Evolutionary conservation across 2,797 vertebrate genomes (phyloP).

Genomic region (Nothura maculosa): DNA sequence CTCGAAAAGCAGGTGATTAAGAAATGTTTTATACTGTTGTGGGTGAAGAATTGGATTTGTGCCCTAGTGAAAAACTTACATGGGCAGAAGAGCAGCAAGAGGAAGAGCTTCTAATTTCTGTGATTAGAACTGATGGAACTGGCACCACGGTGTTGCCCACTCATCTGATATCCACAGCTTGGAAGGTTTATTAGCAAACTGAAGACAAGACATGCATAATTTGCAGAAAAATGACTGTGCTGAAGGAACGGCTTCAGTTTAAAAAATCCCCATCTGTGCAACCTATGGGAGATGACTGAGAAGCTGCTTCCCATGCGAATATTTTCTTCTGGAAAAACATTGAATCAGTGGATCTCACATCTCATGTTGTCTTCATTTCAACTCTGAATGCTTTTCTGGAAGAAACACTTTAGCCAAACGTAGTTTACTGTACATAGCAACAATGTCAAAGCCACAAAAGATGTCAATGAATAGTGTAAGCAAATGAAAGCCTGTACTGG

Average conservation of each 20-base stretch:
- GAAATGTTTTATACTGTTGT: neutral
- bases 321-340: neutral
- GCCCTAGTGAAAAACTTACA: neutral
- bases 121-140: neutral
- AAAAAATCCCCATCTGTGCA: neutral
- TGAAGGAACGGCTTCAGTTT: neutral
- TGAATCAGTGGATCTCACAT: neutral
- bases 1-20: neutral
- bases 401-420: neutral
- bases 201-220: fast-evolving
- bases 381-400: neutral
- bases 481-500: neutral
- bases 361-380: neutral
- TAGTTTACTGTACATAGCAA: neutral
- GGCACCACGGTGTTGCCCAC: neutral
- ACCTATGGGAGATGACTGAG: neutral
- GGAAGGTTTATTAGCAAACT: neutral
- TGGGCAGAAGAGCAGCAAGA: neutral
- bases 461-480: neutral
- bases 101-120: neutral
- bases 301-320: neutral
- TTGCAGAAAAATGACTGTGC: neutral
- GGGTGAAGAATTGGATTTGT: neutral
- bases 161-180: neutral
- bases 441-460: neutral